Evolutionary conservation across 1,140 invertebrate genomes (phyloP).

Genomic region (Elymnias hypermnestra): DNA sequence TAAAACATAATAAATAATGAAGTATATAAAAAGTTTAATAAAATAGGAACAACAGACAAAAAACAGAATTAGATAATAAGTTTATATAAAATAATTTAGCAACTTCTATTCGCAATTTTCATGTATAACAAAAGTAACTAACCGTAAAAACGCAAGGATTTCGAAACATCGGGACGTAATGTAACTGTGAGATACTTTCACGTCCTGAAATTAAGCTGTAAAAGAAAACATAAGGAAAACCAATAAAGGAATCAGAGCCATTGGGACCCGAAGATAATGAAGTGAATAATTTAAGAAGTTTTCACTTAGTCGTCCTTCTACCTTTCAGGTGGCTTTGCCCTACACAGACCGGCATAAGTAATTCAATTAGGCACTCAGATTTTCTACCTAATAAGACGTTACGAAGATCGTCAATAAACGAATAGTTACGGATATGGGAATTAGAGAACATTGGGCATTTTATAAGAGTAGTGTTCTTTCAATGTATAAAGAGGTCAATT

Average conservation of each 20-base stretch:
- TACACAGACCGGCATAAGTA: constrained; percentile 18
- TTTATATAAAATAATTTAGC: no score
- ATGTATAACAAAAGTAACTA: no score
- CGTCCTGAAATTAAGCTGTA: background rate
- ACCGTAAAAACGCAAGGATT: no score
- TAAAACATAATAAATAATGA: no score
- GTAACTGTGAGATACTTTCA: no score
- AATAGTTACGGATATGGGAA: background rate
- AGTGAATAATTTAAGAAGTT: constrained; percentile 24
- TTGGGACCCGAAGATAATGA: constrained; percentile 16
- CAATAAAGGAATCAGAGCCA: constrained; percentile 23
- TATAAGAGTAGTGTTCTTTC: no score
- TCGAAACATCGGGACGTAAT: no score
- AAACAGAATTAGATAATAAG: no score
- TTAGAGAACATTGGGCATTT: background rate
- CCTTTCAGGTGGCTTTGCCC: constrained; percentile 16
- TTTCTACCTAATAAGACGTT: constrained; percentile 13
- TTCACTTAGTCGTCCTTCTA: constrained; percentile 10
- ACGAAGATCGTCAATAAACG: constrained; percentile 3
- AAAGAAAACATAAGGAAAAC: constrained; percentile 13
- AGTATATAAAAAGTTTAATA: no score
- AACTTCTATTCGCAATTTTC: no score
- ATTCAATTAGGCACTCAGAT: constrained; percentile 19
- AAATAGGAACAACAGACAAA: no score
- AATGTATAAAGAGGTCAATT: no score